Base-by-base conservation (phyloP, 2,797 vertebrate genomes). In the Tapirus indicus region DNA sequence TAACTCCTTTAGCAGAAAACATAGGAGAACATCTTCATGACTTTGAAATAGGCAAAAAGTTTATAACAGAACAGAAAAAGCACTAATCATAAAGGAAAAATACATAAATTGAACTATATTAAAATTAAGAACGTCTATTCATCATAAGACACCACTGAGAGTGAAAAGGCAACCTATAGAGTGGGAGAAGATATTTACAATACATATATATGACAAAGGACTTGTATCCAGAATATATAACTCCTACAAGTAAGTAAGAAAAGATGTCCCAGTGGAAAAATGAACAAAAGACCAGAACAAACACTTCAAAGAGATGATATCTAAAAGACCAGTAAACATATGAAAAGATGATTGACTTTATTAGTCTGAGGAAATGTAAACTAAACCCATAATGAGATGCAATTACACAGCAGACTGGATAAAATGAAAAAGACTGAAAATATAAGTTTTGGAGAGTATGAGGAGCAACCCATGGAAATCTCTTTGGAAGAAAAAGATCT, bases 311-410 rank as follows among this genome's bases (percentile, higher is more conserved):
- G 86, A 82, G 44, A 77, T 92, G 56, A 75, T 79, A 82, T 49
- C 52, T 41, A 62, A 64, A 32, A 71, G n/a, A 2, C 47, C 27
- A 58, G 72, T 44, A 90, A 86, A 87, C 49, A 79, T 69, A 47
- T 66, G 47, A 96, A 87, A 82, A 95, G 12, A 60, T 66, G 23
- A 7, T 86, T 62, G 88, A 47, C 7, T 93, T 93, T 82, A 68
- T 87, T 96, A 71, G 25, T 58, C 32, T 56, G 75, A 69, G 56
- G n/a, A 91, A 90, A 96, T 60, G 2, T 69, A 95, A 93, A 97
- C 49, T 32, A 68, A 95, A 72, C n/a, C 60, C 27, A 18, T n/a
- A 93, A 66, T 83, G 21, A 83, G 38, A 52, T 41, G 69, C 1
- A 47, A 79, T 44, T 91, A 71, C 6, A 68, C 17, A 86, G 41